These are phyloP conservation scores for Epinotia bilunana DNA, from an alignment of 2,888 invertebrate species.

Conservation along the genomic window DNA sequence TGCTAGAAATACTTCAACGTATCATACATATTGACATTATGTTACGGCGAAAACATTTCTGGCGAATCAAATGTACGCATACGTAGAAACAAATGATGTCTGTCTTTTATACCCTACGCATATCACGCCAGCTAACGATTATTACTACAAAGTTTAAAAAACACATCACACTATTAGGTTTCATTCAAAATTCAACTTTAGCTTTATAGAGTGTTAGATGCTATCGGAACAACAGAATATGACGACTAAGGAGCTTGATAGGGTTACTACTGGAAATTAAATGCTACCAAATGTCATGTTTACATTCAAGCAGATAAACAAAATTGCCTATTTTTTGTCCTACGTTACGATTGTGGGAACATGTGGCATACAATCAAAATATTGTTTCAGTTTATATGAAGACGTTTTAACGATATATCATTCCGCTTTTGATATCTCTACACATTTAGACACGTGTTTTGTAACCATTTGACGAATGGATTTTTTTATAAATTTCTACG, in stretches of 20 bases:
- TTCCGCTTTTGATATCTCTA: not conserved
- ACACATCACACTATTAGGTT: not conserved
- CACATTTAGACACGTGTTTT: slow-evolving; percentile 3
- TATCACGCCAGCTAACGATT: slow-evolving; percentile 12
- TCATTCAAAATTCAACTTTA: not conserved
- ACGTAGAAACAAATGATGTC: slow-evolving; percentile 7
- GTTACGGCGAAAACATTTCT: not conserved
- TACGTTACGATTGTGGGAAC: slow-evolving; percentile 16
- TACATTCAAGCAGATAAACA: slow-evolving; percentile 9
- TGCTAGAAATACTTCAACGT: no score
- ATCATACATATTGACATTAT: not conserved
- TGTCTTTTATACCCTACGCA: slow-evolving; percentile 1
- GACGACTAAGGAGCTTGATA: not conserved
- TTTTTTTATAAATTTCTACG: not conserved
- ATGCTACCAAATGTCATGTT: slow-evolving; percentile 27
- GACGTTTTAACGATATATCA: not conserved
- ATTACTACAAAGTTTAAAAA: not conserved
- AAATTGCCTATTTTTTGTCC: slow-evolving; percentile 7
- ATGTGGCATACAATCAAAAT: not conserved
- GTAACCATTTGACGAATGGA: not conserved
- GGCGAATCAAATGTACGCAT: not conserved
- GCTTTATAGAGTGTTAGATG: not conserved
- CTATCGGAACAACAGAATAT: not conserved
- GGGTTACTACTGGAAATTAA: slow-evolving; percentile 2
- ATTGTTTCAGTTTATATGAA: slow-evolving; percentile 2